Evolutionary conservation across 2,113 vertebrate genomes (phyloP).

Genomic region (Haemorhous mexicanus): DNA sequence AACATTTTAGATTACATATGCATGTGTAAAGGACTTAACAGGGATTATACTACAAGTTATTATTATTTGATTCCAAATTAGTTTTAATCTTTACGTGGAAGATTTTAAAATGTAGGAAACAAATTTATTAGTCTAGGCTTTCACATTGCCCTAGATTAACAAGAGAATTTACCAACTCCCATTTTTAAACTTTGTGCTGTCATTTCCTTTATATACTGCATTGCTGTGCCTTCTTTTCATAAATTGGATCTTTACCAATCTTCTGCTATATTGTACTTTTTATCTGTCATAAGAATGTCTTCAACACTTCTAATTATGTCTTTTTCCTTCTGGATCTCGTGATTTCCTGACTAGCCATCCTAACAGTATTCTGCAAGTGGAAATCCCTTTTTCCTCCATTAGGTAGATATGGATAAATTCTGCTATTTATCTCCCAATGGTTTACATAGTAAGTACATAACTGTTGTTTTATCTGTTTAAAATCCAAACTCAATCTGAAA

Average conservation of each 20-base stretch:
- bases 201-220: neutral
- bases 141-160: slow-evolving; percentile 31
- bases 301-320: neutral
- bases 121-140: slow-evolving; percentile 18
- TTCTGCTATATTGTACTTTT: slow-evolving; percentile 2
- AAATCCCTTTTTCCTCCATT: neutral
- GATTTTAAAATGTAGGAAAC: slow-evolving; percentile 9
- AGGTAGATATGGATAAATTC: neutral
- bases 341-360: neutral
- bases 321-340: neutral
- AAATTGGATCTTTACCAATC: neutral
- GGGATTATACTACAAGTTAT: neutral
- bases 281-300: neutral
- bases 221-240: neutral
- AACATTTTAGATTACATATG: slow-evolving; percentile 7
- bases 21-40: neutral
- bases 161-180: neutral
- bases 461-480: neutral
- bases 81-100: slow-evolving; percentile 6
- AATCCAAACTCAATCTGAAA: neutral
- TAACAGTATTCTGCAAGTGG: neutral
- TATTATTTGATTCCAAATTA: slow-evolving; percentile 35
- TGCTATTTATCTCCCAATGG: neutral
- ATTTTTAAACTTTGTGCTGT: slow-evolving; percentile 23
- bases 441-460: neutral